Evolutionary conservation across 2,797 vertebrate genomes (phyloP), one percentile per base, ranked within the genome.

Genomic region (Protonibea diacanthus): DNA sequence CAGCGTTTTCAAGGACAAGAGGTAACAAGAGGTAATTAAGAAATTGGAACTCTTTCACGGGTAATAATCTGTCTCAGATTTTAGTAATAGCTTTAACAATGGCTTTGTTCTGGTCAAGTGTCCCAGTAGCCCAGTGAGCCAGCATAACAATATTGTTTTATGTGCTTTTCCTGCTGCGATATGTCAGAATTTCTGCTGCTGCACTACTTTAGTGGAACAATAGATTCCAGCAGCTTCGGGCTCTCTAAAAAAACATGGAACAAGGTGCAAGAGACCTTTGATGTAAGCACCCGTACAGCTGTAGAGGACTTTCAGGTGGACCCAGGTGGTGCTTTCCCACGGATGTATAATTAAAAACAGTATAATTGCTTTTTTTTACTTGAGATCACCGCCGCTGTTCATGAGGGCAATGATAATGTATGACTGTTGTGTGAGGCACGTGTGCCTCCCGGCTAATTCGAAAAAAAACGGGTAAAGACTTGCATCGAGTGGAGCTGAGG

Each of bases 301-400:
- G 21, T 51, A 17, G 20, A 49, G 48, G 18, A 49, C 48, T n/a
- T 44, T 44, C 13, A 44, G 42, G 12, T 44, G 42, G 33, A 2
- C 33, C 33, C 33, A 38, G 33, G 33, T 38, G 33, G 33, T 38
- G 33, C 8, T 49, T 64, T 62, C 51, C 3, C 11, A 73, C 66
- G 62, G 47, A 62, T 71, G 27, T 20, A 47, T 38, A 38, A 38
- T 38, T 38, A 38, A 38, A 38, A 38, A 38, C 40, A 66, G 47
- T 49, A 15, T 25, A 60, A 66, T 7, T 38, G 21, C n/a, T 44
- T 59, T 56, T 47, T 53, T 38, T 8, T 29, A 67, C 45, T 21
- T 64, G 59, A 49, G 53, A 63, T 71, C 67, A 68, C 20, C 68
- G 47, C 25, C n/a, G 59, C 23, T 63, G 25, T 52, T 75, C 47